Evolutionary conservation across 2,113 vertebrate species (phyloP).

Genomic region (Cathartes aura): DNA sequence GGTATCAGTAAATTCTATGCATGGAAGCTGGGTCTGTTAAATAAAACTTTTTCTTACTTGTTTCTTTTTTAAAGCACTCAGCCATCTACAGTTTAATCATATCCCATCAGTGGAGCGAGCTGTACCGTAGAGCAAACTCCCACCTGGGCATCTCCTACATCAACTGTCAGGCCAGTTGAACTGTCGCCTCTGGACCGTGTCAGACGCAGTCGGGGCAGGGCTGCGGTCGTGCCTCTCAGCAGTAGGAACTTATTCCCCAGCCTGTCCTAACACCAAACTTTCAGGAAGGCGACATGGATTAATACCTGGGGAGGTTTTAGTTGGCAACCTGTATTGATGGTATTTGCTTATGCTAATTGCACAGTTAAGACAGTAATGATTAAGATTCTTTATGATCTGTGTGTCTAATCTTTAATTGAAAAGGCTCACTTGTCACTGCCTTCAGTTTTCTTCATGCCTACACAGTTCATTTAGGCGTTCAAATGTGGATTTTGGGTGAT

Average conservation of each 20-base stretch:
- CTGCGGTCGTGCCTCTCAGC: constrained; percentile 53
- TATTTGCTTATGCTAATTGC: not conserved
- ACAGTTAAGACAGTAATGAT: not conserved
- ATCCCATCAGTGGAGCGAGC: constrained; percentile 66
- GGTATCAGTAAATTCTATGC: not conserved
- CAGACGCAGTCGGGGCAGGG: constrained; percentile 72
- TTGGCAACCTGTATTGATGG: not conserved
- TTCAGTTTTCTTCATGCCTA: not conserved
- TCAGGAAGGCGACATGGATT: constrained; percentile 61
- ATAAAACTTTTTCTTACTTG: not conserved
- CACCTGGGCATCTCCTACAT: constrained; percentile 65
- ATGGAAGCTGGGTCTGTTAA: not conserved
- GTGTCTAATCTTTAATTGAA: not conserved
- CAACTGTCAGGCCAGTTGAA: constrained; percentile 55
- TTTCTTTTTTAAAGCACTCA: constrained; percentile 61
- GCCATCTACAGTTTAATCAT: constrained; percentile 71
- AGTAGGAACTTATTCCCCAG: constrained; percentile 52
- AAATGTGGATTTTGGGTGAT: not conserved
- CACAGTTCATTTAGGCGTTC: not conserved
- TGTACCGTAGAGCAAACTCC: constrained; percentile 70
- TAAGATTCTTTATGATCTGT: not conserved
- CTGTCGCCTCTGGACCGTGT: constrained; percentile 61
- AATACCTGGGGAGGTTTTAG: not conserved
- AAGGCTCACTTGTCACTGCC: not conserved
- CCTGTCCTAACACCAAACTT: constrained; percentile 73